Percentiles rank a stretch among this genome's conserved stretches.
Evolutionary conservation across 2,888 invertebrate species (phyloP).

Genomic region (Campoplex nolae): DNA sequence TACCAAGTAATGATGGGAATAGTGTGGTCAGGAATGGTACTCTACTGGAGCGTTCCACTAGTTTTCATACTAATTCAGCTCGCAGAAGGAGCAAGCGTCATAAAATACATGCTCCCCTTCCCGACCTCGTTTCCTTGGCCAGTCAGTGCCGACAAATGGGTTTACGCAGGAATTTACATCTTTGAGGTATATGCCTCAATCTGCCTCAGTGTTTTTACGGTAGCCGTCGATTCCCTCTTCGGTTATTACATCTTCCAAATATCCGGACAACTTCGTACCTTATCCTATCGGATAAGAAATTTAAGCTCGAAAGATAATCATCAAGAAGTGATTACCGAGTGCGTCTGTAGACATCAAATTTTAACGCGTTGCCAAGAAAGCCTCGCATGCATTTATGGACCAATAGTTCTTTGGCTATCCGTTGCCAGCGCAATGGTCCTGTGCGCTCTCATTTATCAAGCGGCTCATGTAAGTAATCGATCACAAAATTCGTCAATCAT

Average conservation of each 20-base stretch:
- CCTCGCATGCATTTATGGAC: conserved; percentile 72
- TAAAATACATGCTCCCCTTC: conserved; percentile 42
- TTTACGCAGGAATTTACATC: conserved; percentile 67
- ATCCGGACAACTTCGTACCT: conserved; percentile 70
- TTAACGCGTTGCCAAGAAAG: conserved; percentile 66
- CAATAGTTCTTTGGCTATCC: conserved; percentile 70
- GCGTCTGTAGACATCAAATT: conserved; percentile 62
- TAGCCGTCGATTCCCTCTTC: conserved; percentile 73
- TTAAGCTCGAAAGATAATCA: conserved; percentile 52
- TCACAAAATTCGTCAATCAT: not conserved
- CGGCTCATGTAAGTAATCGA: conserved; percentile 59
- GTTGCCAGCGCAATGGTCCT: conserved; percentile 71
- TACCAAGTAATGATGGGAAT: not conserved
- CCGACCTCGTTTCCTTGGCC: conserved; percentile 51
- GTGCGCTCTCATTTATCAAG: conserved; percentile 74
- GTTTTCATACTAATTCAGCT: conserved; percentile 45
- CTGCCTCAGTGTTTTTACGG: conserved; percentile 61
- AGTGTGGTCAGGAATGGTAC: not conserved
- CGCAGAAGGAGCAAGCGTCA: conserved; percentile 8
- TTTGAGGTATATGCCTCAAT: conserved; percentile 63
- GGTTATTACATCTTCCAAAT: conserved; percentile 75
- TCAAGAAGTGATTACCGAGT: conserved; percentile 54
- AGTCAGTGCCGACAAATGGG: not conserved
- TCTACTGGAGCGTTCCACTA: conserved; percentile 37
- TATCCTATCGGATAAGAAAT: conserved; percentile 66